Base-by-base conservation (phyloP, 1,140 invertebrate species). In the Aphidius ervi region DNA sequence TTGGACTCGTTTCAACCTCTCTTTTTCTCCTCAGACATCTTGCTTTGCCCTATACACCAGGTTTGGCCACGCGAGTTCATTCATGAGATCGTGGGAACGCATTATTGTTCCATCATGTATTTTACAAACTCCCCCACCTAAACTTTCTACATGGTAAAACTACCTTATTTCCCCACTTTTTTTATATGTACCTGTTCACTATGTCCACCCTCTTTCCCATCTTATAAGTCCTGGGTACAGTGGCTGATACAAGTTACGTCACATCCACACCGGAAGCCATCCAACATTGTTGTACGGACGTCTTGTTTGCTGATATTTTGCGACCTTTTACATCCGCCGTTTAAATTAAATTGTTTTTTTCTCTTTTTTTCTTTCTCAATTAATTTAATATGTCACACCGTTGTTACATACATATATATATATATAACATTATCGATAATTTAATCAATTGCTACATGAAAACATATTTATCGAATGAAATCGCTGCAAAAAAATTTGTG, bases 41-140 rank as follows among this genome's bases (percentile, higher is more conserved):
- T 47, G 43, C 55, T 53, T 46, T 41, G 72, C 73, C 70, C 72
- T 66, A 61, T 62, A 63, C 53, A 31, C 39, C 58, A 39, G 39
- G 16, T 52, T 54, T n/a, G 52, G 76, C 77, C 76, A 80, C 77
- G 76, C 77, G 77, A 80, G 75, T 80, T 80, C 77, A 80, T 80
- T 80, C 77, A 78, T 80, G 74, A 78, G 76, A 78, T 78, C 77
- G 77, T 78, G 76, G 77, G 77, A 79, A 78, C 75, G 74, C 69
- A 71, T 68, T 73, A 73, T 66, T n/a, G 6, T 42, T 60, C 58
- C 57, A 48, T n/a, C 41, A 23, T 59, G 48, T 62, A 43, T 63
- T 63, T 61, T 53, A 63, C 46, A 40, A 40, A 62, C 62, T 63
- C 64, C 50, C 55, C 58, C 50, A 52, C 48, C 43, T 40, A 9